These are phyloP conservation scores for Varanus komodoensis DNA, from an alignment of 2,113 vertebrate genomes.

Conservation along the genomic window DNA sequence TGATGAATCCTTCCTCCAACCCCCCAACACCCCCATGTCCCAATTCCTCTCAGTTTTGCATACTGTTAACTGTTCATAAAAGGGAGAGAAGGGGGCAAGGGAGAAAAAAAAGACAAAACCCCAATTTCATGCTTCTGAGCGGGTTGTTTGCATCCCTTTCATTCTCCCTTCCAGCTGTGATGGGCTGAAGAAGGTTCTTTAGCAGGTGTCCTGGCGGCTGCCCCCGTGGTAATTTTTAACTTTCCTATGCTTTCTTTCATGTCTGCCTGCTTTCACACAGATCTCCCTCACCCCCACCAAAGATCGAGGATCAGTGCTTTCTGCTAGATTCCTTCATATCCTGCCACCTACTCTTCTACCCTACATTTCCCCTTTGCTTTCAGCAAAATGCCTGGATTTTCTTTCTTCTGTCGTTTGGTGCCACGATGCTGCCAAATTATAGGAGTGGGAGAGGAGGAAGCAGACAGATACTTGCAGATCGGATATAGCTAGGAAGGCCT, in stretches of 20 bases:
- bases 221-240: conserved; percentile 82
- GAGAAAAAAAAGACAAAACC: conserved; percentile 77
- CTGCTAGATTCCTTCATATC: conserved; percentile 37
- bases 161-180: conserved; percentile 85
- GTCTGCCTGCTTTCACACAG: conserved; percentile 70
- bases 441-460: conserved; percentile 12
- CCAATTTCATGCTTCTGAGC: conserved; percentile 80
- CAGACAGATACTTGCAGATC: conserved; percentile 30
- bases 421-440: conserved; percentile 44
- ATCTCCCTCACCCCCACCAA: conserved; percentile 15
- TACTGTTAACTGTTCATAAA: conserved; percentile 82
- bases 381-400: conserved; percentile 62
- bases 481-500: too few relatives aligned
- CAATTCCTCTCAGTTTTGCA: conserved; percentile 80
- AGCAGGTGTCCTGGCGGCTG: conserved; percentile 81
- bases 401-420: conserved; percentile 58
- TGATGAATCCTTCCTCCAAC: conserved; percentile 70
- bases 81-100: conserved; percentile 61
- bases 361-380: neutral
- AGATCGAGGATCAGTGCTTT: conserved; percentile 47
- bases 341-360: conserved; percentile 23
- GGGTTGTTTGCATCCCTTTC: conserved; percentile 85
- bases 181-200: conserved; percentile 79
- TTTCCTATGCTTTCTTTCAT: conserved; percentile 82
- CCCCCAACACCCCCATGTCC: neutral